These are phyloP conservation scores for Enteromius thamalakanensis DNA, from an alignment of 2,797 vertebrate genomes.

Conservation along the genomic window DNA sequence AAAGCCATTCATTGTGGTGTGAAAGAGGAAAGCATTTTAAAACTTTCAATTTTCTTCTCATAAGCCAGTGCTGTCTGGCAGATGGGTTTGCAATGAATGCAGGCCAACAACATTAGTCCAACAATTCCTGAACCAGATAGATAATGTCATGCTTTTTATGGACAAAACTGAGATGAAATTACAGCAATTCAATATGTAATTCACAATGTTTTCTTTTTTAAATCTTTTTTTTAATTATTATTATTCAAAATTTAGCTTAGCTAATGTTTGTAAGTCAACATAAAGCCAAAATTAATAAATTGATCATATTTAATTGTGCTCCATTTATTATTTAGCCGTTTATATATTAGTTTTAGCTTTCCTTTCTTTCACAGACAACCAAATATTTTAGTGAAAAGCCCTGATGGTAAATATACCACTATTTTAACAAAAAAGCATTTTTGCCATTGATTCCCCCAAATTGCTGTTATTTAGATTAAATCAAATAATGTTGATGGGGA, in stretches of 20 bases:
- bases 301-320: background rate
- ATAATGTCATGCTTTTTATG: slow-evolving; percentile 50
- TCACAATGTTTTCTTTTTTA: background rate
- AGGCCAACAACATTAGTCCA: slow-evolving; percentile 31
- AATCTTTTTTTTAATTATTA: background rate
- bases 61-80: background rate
- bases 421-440: background rate
- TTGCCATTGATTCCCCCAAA: background rate
- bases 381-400: too few species aligned
- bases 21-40: background rate
- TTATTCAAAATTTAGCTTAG: background rate
- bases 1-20: background rate
- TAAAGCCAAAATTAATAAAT: background rate
- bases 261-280: background rate
- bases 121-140: slow-evolving; percentile 42
- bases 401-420: background rate
- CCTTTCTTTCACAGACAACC: background rate
- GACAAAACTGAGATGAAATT: slow-evolving; percentile 48
- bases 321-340: background rate
- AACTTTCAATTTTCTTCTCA: slow-evolving; percentile 6
- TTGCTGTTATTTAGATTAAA: background rate
- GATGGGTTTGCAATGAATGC: slow-evolving; percentile 12
- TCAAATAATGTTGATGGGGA: background rate
- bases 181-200: slow-evolving; percentile 5
- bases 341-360: background rate